A percentile compares a stretch with the other conserved stretches of the same genome.
Conservation (phyloP, 2,888 invertebrate species). For the Leucozona laternaria region DNA sequence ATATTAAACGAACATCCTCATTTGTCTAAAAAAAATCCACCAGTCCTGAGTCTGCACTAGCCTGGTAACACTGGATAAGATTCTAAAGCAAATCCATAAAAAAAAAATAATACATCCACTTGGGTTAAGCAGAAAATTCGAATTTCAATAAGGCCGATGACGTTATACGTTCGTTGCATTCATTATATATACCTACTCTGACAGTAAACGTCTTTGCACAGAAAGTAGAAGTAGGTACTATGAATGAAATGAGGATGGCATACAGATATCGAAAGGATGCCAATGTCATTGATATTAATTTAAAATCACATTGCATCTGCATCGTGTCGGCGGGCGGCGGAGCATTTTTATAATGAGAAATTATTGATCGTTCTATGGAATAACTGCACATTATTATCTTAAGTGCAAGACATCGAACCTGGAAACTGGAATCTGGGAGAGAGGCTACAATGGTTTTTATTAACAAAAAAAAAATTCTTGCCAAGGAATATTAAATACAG, state of each 20-base stretch:
- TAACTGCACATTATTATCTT: slow-evolving; percentile 49
- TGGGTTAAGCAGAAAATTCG: neutral
- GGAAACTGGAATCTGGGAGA: neutral
- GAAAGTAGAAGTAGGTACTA: neutral
- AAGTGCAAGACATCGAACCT: slow-evolving; percentile 8
- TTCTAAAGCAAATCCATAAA: neutral
- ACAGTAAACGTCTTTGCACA: slow-evolving; percentile 10
- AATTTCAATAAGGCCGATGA: slow-evolving; percentile 22
- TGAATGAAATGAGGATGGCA: neutral
- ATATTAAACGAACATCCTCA: neutral
- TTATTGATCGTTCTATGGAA: slow-evolving; percentile 53
- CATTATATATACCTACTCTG: neutral
- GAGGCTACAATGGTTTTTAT: slow-evolving; percentile 34
- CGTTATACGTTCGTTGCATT: neutral
- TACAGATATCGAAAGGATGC: slow-evolving; percentile 11
- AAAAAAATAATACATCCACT: neutral
- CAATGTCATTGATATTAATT: slow-evolving; percentile 62
- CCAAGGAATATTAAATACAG: slow-evolving; percentile 37
- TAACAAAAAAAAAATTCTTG: slow-evolving; percentile 42
- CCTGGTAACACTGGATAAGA: neutral
- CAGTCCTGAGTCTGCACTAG: neutral
- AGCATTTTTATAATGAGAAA: slow-evolving; percentile 42
- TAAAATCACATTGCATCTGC: slow-evolving; percentile 33
- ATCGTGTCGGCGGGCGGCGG: neutral
- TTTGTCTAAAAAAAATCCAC: neutral